phyloP scores from a whole-genome alignment of 2,113 vertebrate species.

The Antechinus stuartii region DNA sequence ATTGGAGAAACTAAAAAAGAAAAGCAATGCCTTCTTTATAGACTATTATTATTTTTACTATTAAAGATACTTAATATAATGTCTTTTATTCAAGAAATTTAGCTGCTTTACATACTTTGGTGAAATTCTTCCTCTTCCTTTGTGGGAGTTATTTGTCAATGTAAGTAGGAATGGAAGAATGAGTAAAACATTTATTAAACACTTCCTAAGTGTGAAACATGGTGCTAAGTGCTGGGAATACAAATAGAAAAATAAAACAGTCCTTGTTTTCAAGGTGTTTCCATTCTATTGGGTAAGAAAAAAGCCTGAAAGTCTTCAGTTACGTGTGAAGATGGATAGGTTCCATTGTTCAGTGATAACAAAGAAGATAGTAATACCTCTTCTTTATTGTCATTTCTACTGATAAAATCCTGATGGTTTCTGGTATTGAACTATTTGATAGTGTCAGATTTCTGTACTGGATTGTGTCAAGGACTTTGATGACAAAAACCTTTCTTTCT shows the following conservation, averaged over 20 bases:
- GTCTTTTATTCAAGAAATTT: constrained; percentile 61
- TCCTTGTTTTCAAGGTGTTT: not conserved
- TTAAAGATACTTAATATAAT: constrained; percentile 56
- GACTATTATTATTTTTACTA: constrained; percentile 59
- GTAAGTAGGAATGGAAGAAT: constrained; percentile 66
- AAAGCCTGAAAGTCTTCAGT: not conserved
- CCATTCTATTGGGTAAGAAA: not conserved
- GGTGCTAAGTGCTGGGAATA: not conserved
- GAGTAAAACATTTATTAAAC: constrained; percentile 36
- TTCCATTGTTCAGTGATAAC: not conserved
- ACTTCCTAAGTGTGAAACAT: not conserved
- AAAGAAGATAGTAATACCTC: no score
- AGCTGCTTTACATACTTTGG: constrained; percentile 44
- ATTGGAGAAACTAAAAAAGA: constrained; percentile 63
- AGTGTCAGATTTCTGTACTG: no score
- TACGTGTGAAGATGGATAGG: not conserved
- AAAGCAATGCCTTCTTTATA: constrained; percentile 70
- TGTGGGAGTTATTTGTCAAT: constrained; percentile 71
- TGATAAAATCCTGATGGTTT: not conserved
- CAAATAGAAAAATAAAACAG: not conserved
- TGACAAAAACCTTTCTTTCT: not conserved
- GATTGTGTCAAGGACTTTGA: not conserved
- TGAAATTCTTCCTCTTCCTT: constrained; percentile 63
- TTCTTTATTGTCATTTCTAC: no score
- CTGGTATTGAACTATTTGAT: not conserved